Base-by-base conservation (phyloP, 1,140 invertebrate genomes). In the Oscheius sp. region DNA sequence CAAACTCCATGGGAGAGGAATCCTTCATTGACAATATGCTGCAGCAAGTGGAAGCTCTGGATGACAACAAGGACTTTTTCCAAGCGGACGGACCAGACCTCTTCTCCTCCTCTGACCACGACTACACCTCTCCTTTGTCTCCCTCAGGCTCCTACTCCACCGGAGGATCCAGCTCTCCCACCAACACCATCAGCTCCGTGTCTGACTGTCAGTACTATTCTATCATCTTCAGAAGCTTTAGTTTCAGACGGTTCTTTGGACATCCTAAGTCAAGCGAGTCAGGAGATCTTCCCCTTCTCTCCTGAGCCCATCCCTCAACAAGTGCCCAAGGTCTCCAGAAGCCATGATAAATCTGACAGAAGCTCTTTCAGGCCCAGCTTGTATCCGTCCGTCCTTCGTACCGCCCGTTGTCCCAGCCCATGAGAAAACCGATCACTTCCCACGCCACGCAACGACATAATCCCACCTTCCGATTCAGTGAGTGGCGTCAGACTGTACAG, bases 81-180 rank as follows among this genome's bases (percentile, higher is more conserved):
- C 23, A 7, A 13, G 7, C 28, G 7, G 49, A 55, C 15, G 49
- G 28, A 4, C 7, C 7, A n/a, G n/a, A n/a, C 49, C 49, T 13
- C 49, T 7, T 13, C 7, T 26, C 7, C 15, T 7, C 7, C 49
- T 55, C 7, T 23, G 7, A 13, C 49, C 15, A 7, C 15, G 49
- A 55, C 23, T 55, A 55, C 49, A 7, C 4, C 23, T 4, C 7
- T 55, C 23, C 49, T 34, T 34, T 32, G 36, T 63, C 61, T 10
- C 61, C 61, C 61, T 32, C 28, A 13, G 32, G 32, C 61, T 63
- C 61, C 10, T 26, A n/a, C 15, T 32, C 18, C 1, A 63, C 32
- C 18, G 61, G 61, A 7, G 61, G 1, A 35, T 32, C 26, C 61
- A 63, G 61, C 61, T 63, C 61, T n/a, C 61, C 61, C 15, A 63